phyloP scores from a whole-genome alignment of 2,888 invertebrate genomes.

The Aphodius granarius region DNA sequence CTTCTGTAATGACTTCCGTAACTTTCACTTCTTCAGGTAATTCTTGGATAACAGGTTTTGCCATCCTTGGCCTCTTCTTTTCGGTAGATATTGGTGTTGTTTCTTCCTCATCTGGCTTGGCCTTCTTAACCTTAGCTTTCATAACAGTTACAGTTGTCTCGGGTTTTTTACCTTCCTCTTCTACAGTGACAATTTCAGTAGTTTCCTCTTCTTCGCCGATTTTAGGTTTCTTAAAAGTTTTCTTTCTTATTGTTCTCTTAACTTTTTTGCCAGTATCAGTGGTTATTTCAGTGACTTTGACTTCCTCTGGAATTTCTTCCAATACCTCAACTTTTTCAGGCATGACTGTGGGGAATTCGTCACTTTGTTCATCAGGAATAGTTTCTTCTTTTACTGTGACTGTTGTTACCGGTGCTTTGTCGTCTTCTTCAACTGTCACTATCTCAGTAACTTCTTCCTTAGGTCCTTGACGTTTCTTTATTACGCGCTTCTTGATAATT shows the following conservation, averaged over 20 bases:
- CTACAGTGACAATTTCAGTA: slow-evolving; percentile 46
- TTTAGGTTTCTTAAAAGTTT: slow-evolving; percentile 35
- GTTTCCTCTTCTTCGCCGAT: slow-evolving; percentile 45
- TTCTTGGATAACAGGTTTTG: slow-evolving; percentile 29
- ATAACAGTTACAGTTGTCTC: slow-evolving; percentile 40
- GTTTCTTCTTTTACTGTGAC: slow-evolving; percentile 47
- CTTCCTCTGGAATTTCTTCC: slow-evolving; percentile 31
- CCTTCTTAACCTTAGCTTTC: slow-evolving; percentile 9
- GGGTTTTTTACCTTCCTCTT: slow-evolving; percentile 44
- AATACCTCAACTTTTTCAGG: slow-evolving; percentile 32
- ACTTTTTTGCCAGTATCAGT: slow-evolving; percentile 22
- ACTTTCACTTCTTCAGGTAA: slow-evolving; percentile 28
- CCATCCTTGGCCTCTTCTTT: slow-evolving; percentile 32
- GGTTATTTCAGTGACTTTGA: slow-evolving; percentile 20
- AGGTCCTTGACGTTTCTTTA: slow-evolving; percentile 45
- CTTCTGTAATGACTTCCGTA: slow-evolving; percentile 40
- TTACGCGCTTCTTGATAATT: slow-evolving; percentile 42
- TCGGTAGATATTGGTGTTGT: slow-evolving; percentile 41
- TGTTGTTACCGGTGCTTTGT: slow-evolving; percentile 51
- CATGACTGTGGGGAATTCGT: slow-evolving; percentile 28
- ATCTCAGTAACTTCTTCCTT: slow-evolving; percentile 53
- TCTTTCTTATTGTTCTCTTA: slow-evolving; percentile 23
- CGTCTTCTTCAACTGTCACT: slow-evolving; percentile 51
- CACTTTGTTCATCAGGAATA: slow-evolving; percentile 40
- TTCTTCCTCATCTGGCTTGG: slow-evolving; percentile 28